Percentiles rank a stretch among this genome's conserved stretches.
Conservation (phyloP, 2,888 invertebrate genomes). For the Myopa testacea region DNA sequence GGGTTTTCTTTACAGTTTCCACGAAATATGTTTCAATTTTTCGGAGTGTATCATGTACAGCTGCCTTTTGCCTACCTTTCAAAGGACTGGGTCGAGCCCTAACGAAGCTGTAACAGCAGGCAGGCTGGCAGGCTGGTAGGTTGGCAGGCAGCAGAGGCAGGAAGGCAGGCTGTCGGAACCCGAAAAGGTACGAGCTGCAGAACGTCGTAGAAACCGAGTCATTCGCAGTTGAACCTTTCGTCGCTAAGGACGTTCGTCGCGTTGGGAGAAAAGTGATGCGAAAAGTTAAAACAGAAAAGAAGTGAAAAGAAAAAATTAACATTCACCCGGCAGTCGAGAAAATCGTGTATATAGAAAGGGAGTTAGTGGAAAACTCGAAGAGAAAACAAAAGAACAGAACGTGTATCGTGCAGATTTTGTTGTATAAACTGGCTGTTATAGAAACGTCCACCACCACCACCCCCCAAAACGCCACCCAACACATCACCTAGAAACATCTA, state of each 20-base stretch:
- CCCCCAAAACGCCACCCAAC: slow-evolving; percentile 31
- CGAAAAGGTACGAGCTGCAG: slow-evolving; percentile 31
- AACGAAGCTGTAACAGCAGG: slow-evolving; percentile 16
- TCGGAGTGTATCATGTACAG: slow-evolving; percentile 14
- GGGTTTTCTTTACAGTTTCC: no score
- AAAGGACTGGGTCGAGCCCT: slow-evolving; percentile 30
- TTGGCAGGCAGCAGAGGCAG: background rate
- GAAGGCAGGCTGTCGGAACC: slow-evolving; percentile 18
- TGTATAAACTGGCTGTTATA: slow-evolving; percentile 49
- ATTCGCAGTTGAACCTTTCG: slow-evolving; percentile 62
- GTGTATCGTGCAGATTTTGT: background rate
- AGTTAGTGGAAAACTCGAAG: background rate
- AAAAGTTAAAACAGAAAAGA: slow-evolving; percentile 14
- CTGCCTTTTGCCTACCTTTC: slow-evolving; percentile 18
- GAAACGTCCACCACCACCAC: slow-evolving; percentile 38
- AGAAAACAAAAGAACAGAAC: background rate
- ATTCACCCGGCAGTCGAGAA: background rate
- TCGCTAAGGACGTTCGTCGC: slow-evolving; percentile 58
- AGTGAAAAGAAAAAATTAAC: slow-evolving; percentile 12
- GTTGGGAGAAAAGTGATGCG: slow-evolving; percentile 8
- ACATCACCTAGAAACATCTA: slow-evolving; percentile 20
- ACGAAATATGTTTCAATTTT: background rate
- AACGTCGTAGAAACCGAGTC: slow-evolving; percentile 47
- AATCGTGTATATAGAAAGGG: background rate
- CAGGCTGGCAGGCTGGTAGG: slow-evolving; percentile 16